Evolutionary conservation across 1,140 invertebrate species (phyloP).

Genomic region (silkworm (Bombyx mori)): ASM3026992v2 NC_085131.1:8351501-8352000

Average conservation of each 20-base stretch:
- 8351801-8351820: too few species aligned
- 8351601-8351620: constrained; percentile 94
- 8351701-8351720: constrained; percentile 94
- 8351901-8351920: too few species aligned
- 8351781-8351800: too few species aligned
- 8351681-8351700: constrained; percentile 92
- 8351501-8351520: too few species aligned
- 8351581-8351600: constrained; percentile 85
- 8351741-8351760: too few species aligned
- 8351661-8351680: constrained; percentile 89
- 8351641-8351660: constrained; percentile 83
- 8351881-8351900: too few species aligned
- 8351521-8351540: constrained; percentile 74
- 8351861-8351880: too few species aligned
- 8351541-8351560: constrained; percentile 81
- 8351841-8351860: too few species aligned
- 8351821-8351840: too few species aligned
- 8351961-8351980: not conserved
- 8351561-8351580: constrained; percentile 87
- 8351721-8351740: constrained; percentile 69
- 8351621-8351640: constrained; percentile 81
- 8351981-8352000: constrained; percentile 7
- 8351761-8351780: too few species aligned
- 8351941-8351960: not conserved
- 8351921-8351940: constrained; percentile 2